Evolutionary conservation across 2,888 invertebrate species (phyloP).

Genomic region (Xiphydria camelus): DNA sequence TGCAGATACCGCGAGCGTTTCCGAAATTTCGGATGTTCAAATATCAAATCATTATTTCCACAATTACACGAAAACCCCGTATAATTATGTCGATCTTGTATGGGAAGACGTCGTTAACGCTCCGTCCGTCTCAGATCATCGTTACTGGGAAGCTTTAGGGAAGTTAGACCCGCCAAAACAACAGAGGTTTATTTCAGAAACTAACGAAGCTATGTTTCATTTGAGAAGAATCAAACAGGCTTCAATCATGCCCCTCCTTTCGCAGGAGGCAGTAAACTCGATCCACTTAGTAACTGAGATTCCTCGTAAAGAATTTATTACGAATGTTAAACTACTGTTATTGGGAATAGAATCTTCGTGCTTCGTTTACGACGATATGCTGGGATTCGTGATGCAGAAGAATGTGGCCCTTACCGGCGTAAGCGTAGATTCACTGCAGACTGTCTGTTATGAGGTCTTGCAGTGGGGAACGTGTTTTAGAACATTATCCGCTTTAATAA

Average conservation of each 20-base stretch:
- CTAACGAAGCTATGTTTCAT: conserved; percentile 37
- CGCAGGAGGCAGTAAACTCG: conserved; percentile 28
- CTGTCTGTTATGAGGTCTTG: conserved; percentile 36
- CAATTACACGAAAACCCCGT: too few species aligned
- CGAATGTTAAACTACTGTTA: conserved; percentile 43
- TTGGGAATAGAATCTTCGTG: conserved; percentile 49
- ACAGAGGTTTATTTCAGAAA: conserved; percentile 41
- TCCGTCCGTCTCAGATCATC: conserved; percentile 24
- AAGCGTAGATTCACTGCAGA: conserved; percentile 35
- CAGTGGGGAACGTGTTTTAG: conserved; percentile 52
- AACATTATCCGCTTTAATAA: conserved; percentile 36
- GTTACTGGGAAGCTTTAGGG: conserved; percentile 52
- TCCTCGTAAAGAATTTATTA: conserved; percentile 35
- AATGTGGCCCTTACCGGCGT: conserved; percentile 38
- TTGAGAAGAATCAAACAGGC: conserved; percentile 41
- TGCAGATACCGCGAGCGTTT: conserved; percentile 16
- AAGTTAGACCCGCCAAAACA: conserved; percentile 33
- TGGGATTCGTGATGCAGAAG: conserved; percentile 39
- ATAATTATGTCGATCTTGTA: conserved; percentile 19
- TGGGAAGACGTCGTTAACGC: conserved; percentile 29
- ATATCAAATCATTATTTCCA: conserved; percentile 8
- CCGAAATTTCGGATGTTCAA: conserved; percentile 17
- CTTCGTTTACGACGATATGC: conserved; percentile 35
- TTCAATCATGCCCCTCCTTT: conserved; percentile 29
- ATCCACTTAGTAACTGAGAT: conserved; percentile 32